Percentiles rank a stretch among this genome's conserved stretches.
Evolutionary conservation across 2,797 vertebrate species (phyloP).

Genomic region (Microchirus variegatus): DNA sequence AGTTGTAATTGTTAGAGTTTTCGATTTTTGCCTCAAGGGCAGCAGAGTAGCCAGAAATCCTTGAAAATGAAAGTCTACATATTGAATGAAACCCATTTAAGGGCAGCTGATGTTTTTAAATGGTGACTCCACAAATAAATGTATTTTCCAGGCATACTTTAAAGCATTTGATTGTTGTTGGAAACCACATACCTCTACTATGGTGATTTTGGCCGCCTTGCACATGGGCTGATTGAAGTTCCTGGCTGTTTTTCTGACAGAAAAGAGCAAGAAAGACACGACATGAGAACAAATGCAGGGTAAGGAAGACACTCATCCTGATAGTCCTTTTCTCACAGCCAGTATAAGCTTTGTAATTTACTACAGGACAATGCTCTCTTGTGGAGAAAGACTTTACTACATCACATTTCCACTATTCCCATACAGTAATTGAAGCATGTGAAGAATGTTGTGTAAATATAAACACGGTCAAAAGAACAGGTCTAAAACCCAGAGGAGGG

Average conservation of each 20-base stretch:
- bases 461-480: constrained; percentile 12
- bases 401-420: constrained; percentile 7
- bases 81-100: constrained; percentile 15
- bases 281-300: neutral
- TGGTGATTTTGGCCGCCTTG: constrained; percentile 92
- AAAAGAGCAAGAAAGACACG: neutral
- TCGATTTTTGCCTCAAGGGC: neutral
- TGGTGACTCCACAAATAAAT: neutral
- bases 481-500: neutral
- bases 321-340: neutral
- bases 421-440: neutral
- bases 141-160: neutral
- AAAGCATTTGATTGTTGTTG: neutral
- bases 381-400: constrained; percentile 63
- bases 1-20: neutral
- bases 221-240: constrained; percentile 99
- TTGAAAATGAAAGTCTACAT: constrained; percentile 2
- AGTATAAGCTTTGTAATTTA: neutral
- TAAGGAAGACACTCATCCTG: neutral
- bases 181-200: constrained; percentile 89
- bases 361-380: constrained; percentile 68
- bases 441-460: constrained; percentile 26
- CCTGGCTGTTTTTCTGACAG: constrained; percentile 91
- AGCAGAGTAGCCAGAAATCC: neutral
- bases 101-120: neutral